A percentile compares a stretch with the other conserved stretches of the same genome.
phyloP scores from a whole-genome alignment of 2,888 invertebrate genomes.

The Mylabris sibirica region DNA sequence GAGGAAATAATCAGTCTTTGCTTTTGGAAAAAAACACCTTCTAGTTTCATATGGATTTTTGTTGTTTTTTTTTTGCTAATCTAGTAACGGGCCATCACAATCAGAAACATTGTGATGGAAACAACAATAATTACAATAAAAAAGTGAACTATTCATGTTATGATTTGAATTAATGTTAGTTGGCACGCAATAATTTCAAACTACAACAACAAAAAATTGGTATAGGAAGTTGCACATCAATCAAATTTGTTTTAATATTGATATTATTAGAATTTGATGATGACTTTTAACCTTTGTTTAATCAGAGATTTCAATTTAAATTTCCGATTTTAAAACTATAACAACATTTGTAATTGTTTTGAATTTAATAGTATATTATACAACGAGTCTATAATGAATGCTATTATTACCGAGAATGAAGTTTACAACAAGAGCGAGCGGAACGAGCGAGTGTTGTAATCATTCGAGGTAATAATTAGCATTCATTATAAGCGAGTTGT shows the following conservation, averaged over 20 bases:
- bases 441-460: no score
- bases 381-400: no score
- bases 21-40: no score
- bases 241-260: constrained; percentile 1
- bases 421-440: no score
- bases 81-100: not conserved
- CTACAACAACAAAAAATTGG: not conserved
- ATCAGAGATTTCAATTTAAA: not conserved
- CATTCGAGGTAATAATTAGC: no score
- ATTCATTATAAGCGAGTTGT: no score
- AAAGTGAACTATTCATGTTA: not conserved
- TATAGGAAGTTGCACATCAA: constrained; percentile 11
- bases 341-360: not conserved
- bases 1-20: not conserved
- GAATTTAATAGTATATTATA: no score
- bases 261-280: not conserved
- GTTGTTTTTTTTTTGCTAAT: no score
- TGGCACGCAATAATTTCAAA: not conserved
- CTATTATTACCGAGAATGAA: no score
- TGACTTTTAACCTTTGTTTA: constrained; percentile 3
- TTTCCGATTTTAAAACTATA: not conserved
- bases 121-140: not conserved
- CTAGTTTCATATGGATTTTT: no score
- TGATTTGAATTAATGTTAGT: not conserved
- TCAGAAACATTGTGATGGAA: not conserved